Evolutionary conservation across 2,888 invertebrate genomes (phyloP).

Genomic region (Stictocephala bisonia): DNA sequence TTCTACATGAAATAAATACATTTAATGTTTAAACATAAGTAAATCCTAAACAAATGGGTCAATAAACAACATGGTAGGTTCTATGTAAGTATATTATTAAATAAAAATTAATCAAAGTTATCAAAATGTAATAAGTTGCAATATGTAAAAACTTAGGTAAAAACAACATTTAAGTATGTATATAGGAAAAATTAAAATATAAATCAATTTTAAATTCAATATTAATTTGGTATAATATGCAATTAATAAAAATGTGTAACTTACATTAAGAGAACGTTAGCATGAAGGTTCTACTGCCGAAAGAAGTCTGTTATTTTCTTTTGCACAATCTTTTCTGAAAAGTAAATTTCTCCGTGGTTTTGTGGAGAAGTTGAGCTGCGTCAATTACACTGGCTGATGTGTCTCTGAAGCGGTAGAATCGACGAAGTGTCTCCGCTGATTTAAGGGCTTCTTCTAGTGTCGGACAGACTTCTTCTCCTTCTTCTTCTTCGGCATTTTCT

Average conservation of each 20-base stretch:
- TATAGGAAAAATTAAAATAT: too few relatives aligned
- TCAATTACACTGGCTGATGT: background rate
- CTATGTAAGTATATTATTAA: too few relatives aligned
- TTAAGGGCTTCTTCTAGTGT: slow-evolving; percentile 5
- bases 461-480: slow-evolving; percentile 1
- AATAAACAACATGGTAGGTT: too few relatives aligned
- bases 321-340: slow-evolving; percentile 1
- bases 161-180: too few relatives aligned
- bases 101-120: too few relatives aligned
- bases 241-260: background rate
- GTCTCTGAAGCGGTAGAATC: slow-evolving; percentile 19
- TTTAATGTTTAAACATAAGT: too few relatives aligned
- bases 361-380: slow-evolving; percentile 23
- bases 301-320: slow-evolving; percentile 23
- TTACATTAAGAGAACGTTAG: background rate
- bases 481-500: slow-evolving; percentile 6
- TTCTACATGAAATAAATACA: too few relatives aligned
- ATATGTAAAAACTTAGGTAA: too few relatives aligned
- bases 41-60: too few relatives aligned
- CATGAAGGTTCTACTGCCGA: background rate
- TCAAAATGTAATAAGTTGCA: too few relatives aligned
- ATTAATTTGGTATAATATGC: too few relatives aligned
- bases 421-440: slow-evolving; percentile 2
- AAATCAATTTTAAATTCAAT: too few relatives aligned
- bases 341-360: slow-evolving; percentile 19